phyloP scores from a whole-genome alignment of 2,113 vertebrate genomes.

The Erythrocercus mccallii region DNA sequence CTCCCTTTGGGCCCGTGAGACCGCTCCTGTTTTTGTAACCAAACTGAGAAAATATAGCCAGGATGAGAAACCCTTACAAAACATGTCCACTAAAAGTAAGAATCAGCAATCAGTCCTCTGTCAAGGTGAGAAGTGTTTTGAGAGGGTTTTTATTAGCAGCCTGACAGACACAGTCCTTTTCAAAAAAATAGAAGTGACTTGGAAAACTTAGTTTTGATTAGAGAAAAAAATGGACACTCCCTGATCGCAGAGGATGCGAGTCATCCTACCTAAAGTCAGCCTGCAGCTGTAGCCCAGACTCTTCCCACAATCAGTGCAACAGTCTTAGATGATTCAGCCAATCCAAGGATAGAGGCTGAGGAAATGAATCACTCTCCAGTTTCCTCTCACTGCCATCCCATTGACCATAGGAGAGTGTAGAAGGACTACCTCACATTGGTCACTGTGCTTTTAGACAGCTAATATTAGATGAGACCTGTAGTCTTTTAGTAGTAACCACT shows the following conservation, averaged over 20 bases:
- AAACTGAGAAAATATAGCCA: background rate
- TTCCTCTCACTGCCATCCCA: background rate
- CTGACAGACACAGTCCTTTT: background rate
- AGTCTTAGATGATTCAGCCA: background rate
- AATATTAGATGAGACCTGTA: background rate
- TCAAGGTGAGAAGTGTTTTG: background rate
- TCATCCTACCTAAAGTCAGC: background rate
- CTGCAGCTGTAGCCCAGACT: background rate
- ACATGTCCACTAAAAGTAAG: background rate
- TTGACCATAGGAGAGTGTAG: background rate
- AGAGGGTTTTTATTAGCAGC: background rate
- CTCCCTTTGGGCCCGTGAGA: background rate
- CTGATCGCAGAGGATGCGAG: background rate
- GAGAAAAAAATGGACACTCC: background rate
- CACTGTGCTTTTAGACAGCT: background rate
- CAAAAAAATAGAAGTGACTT: background rate
- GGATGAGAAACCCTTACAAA: background rate
- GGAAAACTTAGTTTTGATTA: background rate
- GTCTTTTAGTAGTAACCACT: background rate
- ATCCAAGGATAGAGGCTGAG: background rate
- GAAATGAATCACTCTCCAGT: background rate
- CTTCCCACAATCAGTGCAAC: background rate
- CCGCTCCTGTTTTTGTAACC: rapidly evolving
- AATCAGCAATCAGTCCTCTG: background rate
- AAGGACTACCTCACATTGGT: background rate